Conservation (phyloP, 2,797 vertebrate species). For the Mormyrus proboscirostris region DNA sequence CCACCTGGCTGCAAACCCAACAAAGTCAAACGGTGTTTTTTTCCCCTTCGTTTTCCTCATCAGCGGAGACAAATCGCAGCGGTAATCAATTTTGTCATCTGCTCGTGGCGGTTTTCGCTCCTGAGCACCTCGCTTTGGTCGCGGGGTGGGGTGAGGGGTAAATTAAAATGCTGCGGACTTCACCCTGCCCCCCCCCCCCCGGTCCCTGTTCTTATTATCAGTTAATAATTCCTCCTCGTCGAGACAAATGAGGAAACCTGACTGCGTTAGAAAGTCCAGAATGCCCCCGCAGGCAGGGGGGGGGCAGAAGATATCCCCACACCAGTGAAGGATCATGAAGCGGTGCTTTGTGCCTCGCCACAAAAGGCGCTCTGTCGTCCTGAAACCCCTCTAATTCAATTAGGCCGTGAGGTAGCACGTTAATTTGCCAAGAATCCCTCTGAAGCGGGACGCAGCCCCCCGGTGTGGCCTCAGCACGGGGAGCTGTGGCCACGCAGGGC, state of each 20-base stretch:
- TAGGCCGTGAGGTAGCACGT: constrained; percentile 98
- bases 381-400: constrained; percentile 99
- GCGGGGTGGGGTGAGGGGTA: not conserved
- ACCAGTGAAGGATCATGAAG: constrained; percentile 88
- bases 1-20: not conserved
- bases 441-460: constrained; percentile 94
- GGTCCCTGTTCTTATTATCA: constrained; percentile 91
- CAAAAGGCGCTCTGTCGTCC: constrained; percentile 97
- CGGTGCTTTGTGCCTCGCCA: constrained; percentile 96
- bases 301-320: constrained; percentile 96
- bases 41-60: constrained; percentile 56
- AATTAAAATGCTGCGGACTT: not conserved
- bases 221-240: constrained; percentile 99
- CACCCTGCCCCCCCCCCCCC: constrained; percentile 56
- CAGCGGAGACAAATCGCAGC: constrained; percentile 73
- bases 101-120: constrained; percentile 88
- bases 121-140: constrained; percentile 87
- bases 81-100: constrained; percentile 96
- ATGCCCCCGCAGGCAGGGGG: constrained; percentile 78
- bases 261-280: constrained; percentile 94
- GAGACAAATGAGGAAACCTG: constrained; percentile 97
- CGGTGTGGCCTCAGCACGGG: constrained; percentile 55
- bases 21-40: not conserved
- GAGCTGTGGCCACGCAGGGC: not conserved
- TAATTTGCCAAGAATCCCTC: constrained; percentile 99